Evolutionary conservation across 2,113 vertebrate species (phyloP).

Genomic region (Thoracochromis brauschi): DNA sequence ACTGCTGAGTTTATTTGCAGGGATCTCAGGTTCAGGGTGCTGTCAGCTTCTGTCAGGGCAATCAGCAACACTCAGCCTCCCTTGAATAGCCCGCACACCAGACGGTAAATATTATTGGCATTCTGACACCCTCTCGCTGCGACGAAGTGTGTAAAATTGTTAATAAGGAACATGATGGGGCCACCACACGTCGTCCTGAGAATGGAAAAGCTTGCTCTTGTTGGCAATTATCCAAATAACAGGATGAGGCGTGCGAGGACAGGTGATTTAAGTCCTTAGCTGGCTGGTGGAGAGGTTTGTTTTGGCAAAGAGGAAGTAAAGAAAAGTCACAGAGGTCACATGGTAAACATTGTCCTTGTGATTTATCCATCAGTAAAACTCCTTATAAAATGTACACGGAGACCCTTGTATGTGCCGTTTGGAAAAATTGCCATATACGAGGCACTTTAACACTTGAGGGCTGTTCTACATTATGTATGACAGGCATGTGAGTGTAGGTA

Average conservation of each 20-base stretch:
- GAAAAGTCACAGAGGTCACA: conserved; percentile 34
- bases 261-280: conserved; percentile 61
- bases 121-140: conserved; percentile 65
- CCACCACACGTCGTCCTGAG: conserved; percentile 56
- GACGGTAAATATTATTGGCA: conserved; percentile 76
- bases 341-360: conserved; percentile 31
- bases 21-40: conserved; percentile 53
- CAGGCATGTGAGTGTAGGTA: conserved; percentile 3
- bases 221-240: conserved; percentile 72
- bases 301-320: conserved; percentile 38
- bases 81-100: conserved; percentile 57
- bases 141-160: conserved; percentile 72
- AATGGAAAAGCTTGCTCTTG: conserved; percentile 59
- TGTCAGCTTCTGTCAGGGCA: conserved; percentile 68
- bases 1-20: conserved; percentile 44
- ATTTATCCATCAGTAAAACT: conserved; percentile 12
- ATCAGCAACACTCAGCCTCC: conserved; percentile 57
- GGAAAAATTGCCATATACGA: conserved; percentile 23
- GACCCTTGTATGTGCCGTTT: conserved; percentile 12
- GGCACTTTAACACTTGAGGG: conserved; percentile 21
- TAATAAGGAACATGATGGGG: conserved; percentile 75
- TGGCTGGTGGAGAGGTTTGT: conserved; percentile 57
- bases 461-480: conserved; percentile 17
- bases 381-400: conserved; percentile 4
- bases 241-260: conserved; percentile 54